These are phyloP conservation scores for Amorpha juglandis DNA, from an alignment of 2,888 invertebrate species.

Conservation along the genomic window DNA sequence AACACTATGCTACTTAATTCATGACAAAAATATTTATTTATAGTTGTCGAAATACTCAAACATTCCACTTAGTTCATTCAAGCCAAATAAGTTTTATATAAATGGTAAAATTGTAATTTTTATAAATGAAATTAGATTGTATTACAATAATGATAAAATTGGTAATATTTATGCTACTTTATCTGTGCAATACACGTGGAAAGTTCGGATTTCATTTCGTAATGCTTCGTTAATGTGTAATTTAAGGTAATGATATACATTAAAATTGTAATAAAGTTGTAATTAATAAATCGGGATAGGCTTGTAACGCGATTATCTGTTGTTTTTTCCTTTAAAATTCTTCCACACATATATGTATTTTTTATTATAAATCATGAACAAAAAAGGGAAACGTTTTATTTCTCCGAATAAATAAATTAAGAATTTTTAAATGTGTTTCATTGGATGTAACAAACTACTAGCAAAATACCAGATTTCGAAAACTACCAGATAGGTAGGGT, in stretches of 20 bases:
- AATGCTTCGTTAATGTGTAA: conserved; percentile 68
- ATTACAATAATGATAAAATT: conserved; percentile 53
- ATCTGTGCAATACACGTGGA: conserved; percentile 79
- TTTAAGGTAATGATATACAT: conserved; percentile 53
- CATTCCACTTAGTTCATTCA: conserved; percentile 50
- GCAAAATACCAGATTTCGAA: too few relatives aligned
- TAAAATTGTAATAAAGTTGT: conserved; percentile 79
- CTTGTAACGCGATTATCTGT: conserved; percentile 74
- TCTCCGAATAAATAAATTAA: conserved; percentile 80
- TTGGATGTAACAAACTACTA: conserved; percentile 35
- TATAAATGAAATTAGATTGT: conserved; percentile 63
- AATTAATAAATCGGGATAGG: conserved; percentile 74
- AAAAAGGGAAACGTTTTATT: conserved; percentile 70
- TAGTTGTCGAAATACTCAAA: conserved; percentile 52
- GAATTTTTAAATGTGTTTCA: conserved; percentile 71
- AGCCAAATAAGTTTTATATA: conserved; percentile 58
- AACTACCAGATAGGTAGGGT: too few relatives aligned
- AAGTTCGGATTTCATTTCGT: conserved; percentile 63
- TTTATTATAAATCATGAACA: conserved; percentile 62
- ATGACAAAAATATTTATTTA: conserved; percentile 46
- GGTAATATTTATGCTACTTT: conserved; percentile 73
- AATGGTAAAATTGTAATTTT: conserved; percentile 51
- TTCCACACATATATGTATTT: conserved; percentile 56
- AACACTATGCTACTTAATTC: conserved; percentile 28
- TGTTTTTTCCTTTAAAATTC: conserved; percentile 58